Evolutionary conservation across 2,113 vertebrate species (phyloP).

Genomic region (Thamnaconus septentrionalis): DNA sequence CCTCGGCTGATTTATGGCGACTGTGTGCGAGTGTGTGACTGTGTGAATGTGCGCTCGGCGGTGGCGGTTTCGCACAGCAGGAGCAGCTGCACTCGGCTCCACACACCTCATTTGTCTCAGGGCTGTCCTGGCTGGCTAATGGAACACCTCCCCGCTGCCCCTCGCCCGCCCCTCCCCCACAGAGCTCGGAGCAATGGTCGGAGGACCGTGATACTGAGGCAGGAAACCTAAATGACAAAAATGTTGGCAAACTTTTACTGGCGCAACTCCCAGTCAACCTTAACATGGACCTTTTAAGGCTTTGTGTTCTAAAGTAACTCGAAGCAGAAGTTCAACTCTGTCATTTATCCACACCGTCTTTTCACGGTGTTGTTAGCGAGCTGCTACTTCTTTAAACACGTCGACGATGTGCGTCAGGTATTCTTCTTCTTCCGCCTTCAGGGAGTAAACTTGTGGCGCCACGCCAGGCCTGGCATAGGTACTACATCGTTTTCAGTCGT

Average conservation of each 20-base stretch:
- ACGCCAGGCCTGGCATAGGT: too few relatives aligned
- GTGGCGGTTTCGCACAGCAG: slow-evolving; percentile 81
- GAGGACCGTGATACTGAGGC: slow-evolving; percentile 67
- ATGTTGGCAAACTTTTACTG: too few relatives aligned
- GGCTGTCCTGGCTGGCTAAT: slow-evolving; percentile 86
- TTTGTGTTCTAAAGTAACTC: too few relatives aligned
- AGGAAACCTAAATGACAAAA: slow-evolving; percentile 22
- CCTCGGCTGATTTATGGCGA: slow-evolving; percentile 90
- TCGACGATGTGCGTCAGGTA: too few relatives aligned
- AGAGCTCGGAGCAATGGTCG: slow-evolving; percentile 74
- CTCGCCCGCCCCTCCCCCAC: slow-evolving; percentile 53
- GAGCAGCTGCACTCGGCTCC: slow-evolving; percentile 88
- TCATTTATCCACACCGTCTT: too few relatives aligned
- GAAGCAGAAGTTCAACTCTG: too few relatives aligned
- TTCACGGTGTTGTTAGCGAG: slow-evolving; percentile 23
- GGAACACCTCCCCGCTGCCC: not conserved
- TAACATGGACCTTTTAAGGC: too few relatives aligned
- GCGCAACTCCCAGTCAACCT: too few relatives aligned
- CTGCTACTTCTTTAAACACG: too few relatives aligned
- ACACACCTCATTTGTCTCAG: slow-evolving; percentile 90
- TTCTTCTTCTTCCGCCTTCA: too few relatives aligned
- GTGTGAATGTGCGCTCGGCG: slow-evolving; percentile 26
- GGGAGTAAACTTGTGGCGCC: too few relatives aligned
- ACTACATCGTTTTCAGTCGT: too few relatives aligned
- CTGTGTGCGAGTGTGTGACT: slow-evolving; percentile 27